phyloP scores from a whole-genome alignment of 1,140 invertebrate genomes.

The Argopecten irradians region DNA sequence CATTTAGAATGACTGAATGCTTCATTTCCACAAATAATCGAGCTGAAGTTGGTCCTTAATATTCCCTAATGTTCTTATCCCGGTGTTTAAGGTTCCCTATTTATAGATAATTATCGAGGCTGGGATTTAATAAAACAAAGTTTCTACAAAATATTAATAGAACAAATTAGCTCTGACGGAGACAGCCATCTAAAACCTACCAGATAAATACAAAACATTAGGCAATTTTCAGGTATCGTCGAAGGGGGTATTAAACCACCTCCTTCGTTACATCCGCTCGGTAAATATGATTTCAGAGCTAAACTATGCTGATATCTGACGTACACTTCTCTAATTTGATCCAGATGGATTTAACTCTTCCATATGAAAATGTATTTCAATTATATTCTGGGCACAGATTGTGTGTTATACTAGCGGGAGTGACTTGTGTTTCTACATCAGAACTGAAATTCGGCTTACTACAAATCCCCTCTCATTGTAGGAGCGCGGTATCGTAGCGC shows the following conservation, averaged over 20 bases:
- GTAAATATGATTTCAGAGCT: conserved; percentile 1
- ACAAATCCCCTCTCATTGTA: background rate
- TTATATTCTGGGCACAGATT: conserved; percentile 2
- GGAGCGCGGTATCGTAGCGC: background rate
- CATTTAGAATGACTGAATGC: background rate
- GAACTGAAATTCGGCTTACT: background rate
- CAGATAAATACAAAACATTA: background rate
- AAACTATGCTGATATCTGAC: background rate
- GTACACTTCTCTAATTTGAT: background rate
- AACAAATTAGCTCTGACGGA: background rate
- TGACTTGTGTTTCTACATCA: background rate
- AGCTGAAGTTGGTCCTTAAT: background rate
- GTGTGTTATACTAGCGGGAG: background rate
- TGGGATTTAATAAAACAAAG: background rate
- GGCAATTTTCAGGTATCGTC: background rate
- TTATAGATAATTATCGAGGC: background rate
- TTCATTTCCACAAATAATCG: background rate
- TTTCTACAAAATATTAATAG: conserved; percentile 4
- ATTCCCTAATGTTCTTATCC: background rate
- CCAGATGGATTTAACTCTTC: conserved; percentile 7
- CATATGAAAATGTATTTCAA: conserved; percentile 19
- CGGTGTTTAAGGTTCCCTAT: background rate
- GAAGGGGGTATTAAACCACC: background rate
- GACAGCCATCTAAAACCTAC: background rate
- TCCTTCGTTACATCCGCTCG: background rate